These are phyloP conservation scores for Caenorhabditis remanei DNA, from an alignment of 1,140 invertebrate genomes.

Conservation along the genomic window DNA sequence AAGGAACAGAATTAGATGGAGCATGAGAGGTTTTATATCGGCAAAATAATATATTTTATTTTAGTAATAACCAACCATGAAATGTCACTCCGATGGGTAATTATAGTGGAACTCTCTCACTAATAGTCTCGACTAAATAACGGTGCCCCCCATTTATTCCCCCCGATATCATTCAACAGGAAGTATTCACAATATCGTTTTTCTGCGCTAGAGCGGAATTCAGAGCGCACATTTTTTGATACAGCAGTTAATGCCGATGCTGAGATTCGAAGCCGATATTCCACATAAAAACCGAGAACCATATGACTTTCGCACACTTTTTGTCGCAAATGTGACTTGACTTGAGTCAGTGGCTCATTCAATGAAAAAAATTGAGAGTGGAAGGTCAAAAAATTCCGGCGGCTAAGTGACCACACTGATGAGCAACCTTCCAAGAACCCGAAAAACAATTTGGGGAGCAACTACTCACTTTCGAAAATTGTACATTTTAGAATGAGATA, in stretches of 20 bases:
- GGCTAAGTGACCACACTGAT: slow-evolving; percentile 29
- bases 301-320: slow-evolving; percentile 53
- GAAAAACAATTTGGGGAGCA: neutral
- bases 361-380: slow-evolving; percentile 17
- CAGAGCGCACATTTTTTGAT: slow-evolving; percentile 11
- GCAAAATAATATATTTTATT: neutral
- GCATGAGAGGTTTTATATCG: neutral
- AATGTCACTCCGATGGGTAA: neutral
- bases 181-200: slow-evolving; percentile 17
- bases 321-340: slow-evolving; percentile 23
- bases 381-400: slow-evolving; percentile 1
- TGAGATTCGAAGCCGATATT: slow-evolving; percentile 1
- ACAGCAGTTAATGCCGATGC: slow-evolving; percentile 17
- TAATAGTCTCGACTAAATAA: neutral
- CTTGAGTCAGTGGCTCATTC: slow-evolving; percentile 23
- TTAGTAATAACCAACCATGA: slow-evolving; percentile 16
- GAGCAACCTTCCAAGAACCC: neutral
- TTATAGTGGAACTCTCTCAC: neutral
- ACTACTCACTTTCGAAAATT: neutral
- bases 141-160: neutral
- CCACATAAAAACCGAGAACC: slow-evolving; percentile 24
- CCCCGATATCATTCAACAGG: neutral
- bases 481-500: neutral
- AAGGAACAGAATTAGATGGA: neutral
- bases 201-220: neutral